These are phyloP conservation scores for Todiramphus chloris DNA, from an alignment of 2,113 vertebrate genomes.

Conservation along the genomic window DNA sequence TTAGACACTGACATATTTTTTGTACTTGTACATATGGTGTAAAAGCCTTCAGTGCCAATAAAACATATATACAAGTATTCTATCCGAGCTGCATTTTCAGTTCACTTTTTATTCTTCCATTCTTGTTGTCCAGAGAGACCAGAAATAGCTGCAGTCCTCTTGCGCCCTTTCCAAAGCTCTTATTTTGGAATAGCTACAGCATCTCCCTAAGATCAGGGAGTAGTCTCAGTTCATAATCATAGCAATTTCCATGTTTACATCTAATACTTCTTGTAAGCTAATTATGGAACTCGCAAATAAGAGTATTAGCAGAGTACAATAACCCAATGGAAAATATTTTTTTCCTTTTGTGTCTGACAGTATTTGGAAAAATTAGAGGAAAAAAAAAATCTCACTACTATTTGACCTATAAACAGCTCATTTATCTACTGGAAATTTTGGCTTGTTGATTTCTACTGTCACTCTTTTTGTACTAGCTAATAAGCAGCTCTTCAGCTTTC, in stretches of 20 bases:
- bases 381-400: not conserved
- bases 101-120: not conserved
- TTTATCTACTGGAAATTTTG: not conserved
- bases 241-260: not conserved
- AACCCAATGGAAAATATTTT: not conserved
- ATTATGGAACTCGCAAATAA: not conserved
- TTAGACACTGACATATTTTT: not conserved
- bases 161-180: not conserved
- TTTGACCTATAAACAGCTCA: not conserved
- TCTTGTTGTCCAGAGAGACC: not conserved
- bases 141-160: not conserved
- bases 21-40: not conserved
- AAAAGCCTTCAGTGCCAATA: not conserved
- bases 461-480: not conserved
- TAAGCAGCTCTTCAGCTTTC: not conserved
- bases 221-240: not conserved
- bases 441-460: not conserved
- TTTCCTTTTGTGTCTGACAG: rapidly evolving
- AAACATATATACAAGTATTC: not conserved
- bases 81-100: not conserved
- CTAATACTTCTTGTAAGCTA: not conserved
- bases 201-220: not conserved
- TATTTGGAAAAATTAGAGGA: not conserved
- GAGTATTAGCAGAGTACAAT: not conserved
- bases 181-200: not conserved